Base-by-base conservation (phyloP, 2,113 vertebrate genomes). In the Melanocharis versteri region DNA sequence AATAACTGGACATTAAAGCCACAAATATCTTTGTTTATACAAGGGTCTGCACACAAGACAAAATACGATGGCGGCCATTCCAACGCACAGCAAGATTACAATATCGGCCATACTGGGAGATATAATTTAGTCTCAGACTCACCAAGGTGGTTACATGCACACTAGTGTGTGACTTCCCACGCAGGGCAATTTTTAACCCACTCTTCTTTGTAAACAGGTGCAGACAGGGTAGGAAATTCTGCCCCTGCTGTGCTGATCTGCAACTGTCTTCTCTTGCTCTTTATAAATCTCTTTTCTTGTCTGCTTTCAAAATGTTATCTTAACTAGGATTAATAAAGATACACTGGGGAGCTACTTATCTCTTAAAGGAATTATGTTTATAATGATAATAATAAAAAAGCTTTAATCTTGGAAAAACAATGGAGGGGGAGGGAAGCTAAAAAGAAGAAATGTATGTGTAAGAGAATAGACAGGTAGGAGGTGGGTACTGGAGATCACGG, bases 261-360 rank as follows among this genome's bases (percentile, higher is more conserved):
- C 90, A 87, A 82, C 80, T 86, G 53, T 73, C 91, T 97, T 87
- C 94, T 91, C 66, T 93, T 96, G 84, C 65, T 95, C 85, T 97
- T 97, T 94, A 84, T 73, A 96, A 97, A 97, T 95, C 85, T 94
- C 45, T 92, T 96, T 92, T 89, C 35, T 87, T 83, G 72, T 48
- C 94, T 97, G 94, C 92, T 97, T 97, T 94, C 88, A 96, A 97
- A 98, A 96, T 90, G 88, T 92, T 97, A 95, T 93, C 94, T 96
- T 96, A 75, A 72, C 76, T 65, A 89, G 96, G 89, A 96, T 97
- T 97, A 97, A 94, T 96, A 95, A 95, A 95, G 85, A 96, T 94
- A 95, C 62, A 62, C 87, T 60, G 48, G 77, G 93, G 56, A 96
- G 69, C 89, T 94, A 96, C 96, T 97, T 98, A 92, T 96, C 96